These are phyloP conservation scores for Coreoperca whiteheadi DNA, from an alignment of 2,113 vertebrate species.

Conservation along the genomic window DNA sequence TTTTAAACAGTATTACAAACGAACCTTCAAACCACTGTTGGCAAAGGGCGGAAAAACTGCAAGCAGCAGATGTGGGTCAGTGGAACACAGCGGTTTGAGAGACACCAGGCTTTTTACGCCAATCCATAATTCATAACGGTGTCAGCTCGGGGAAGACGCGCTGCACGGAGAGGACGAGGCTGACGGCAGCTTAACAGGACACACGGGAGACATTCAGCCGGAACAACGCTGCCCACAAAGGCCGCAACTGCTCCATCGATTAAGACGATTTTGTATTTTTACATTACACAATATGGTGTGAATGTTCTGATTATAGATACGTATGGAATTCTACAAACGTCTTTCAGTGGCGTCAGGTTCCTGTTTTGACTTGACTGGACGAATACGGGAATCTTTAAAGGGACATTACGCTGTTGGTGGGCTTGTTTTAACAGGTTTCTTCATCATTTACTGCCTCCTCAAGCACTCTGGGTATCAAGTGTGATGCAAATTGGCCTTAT, in stretches of 20 bases:
- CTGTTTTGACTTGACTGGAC: background rate
- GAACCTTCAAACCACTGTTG: background rate
- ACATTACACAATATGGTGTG: no score
- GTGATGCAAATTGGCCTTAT: background rate
- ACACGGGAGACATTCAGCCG: background rate
- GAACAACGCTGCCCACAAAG: background rate
- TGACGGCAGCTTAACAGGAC: background rate
- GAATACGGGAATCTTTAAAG: no score
- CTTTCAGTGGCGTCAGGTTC: background rate
- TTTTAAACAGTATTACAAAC: background rate
- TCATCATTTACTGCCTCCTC: background rate
- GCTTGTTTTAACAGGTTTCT: background rate
- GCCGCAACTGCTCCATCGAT: background rate
- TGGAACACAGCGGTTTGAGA: constrained; percentile 39
- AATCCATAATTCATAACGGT: constrained; percentile 61
- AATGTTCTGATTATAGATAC: no score
- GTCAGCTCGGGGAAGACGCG: constrained; percentile 15
- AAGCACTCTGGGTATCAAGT: background rate
- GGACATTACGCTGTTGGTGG: background rate
- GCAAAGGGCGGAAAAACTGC: background rate
- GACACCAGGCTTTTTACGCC: constrained; percentile 17
- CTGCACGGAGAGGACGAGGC: background rate
- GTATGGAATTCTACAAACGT: no score
- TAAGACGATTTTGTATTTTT: background rate
- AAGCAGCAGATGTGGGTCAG: constrained; percentile 61